Evolutionary conservation across 2,888 invertebrate genomes (phyloP).

Genomic region (Trichopria drosophilae): DNA sequence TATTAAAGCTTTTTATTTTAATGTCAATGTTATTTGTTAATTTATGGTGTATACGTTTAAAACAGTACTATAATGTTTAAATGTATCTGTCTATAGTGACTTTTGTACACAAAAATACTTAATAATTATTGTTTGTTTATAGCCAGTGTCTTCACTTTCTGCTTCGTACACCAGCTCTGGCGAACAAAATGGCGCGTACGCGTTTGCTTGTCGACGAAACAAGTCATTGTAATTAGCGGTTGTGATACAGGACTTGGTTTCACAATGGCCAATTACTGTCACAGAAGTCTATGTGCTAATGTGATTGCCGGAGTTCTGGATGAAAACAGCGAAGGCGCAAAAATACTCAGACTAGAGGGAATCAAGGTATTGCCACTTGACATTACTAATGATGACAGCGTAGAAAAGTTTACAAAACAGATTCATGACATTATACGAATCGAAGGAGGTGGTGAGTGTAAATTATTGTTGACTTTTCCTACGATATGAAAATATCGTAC

Average conservation of each 20-base stretch:
- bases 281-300: constrained; percentile 64
- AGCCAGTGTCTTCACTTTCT: too few relatives aligned
- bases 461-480: neutral
- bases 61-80: too few relatives aligned
- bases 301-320: constrained; percentile 78
- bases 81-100: too few relatives aligned
- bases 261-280: constrained; percentile 68
- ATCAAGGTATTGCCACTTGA: constrained; percentile 67
- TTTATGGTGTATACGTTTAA: too few relatives aligned
- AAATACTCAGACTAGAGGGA: constrained; percentile 58
- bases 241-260: constrained; percentile 86
- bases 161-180: too few relatives aligned
- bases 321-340: constrained; percentile 66
- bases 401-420: constrained; percentile 57
- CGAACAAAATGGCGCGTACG: too few relatives aligned
- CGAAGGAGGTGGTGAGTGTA: constrained; percentile 10
- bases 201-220: constrained; percentile 28
- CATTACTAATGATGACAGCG: constrained; percentile 66
- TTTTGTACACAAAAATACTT: too few relatives aligned
- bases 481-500: too few relatives aligned
- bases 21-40: too few relatives aligned
- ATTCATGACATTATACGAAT: constrained; percentile 1
- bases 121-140: too few relatives aligned
- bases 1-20: too few relatives aligned
- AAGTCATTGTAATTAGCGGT: constrained; percentile 69